Base-by-base conservation (phyloP, 2,797 vertebrate genomes). In the Ficedula albicollis region DNA sequence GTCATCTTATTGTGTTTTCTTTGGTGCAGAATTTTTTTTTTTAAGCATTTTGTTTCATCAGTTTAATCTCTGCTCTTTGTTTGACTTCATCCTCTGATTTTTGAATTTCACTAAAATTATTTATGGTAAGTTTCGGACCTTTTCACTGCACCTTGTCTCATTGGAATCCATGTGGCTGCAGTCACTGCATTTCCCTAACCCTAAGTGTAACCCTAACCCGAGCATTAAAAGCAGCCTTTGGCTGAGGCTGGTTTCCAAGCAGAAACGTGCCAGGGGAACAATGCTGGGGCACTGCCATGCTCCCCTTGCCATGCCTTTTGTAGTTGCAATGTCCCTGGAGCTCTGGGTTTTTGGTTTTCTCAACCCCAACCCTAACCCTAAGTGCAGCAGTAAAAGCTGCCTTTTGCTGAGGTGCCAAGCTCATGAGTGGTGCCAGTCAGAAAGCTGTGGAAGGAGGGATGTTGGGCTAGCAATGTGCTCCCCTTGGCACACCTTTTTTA, bases 391-490 rank as follows among this genome's bases (percentile, higher is more conserved):
- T 3, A 34, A 25, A 56, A 34, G 22, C 55, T 8, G n/a, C 22
- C 30, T n/a, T 32, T 39, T 41, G 49, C 17, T 70, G 51, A n/a
- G 68, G 17, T 26, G 51, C 13, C 38, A 32, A 52, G 30, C 22
- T n/a, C 16, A 30, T 43, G 10, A 41, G 22, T 54, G 30, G 16
- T 25, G 16, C 13, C 68, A n/a, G 7, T 4, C 17, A 43, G 25
- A 29, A 43, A 29, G 11, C 5, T 43, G 48, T 43, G 9, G 4
- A 52, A 25, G 32, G 20, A 77, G 32, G 15, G 52, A 11, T 43
- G 19, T 2, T 51, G 25, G 15, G 20, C 15, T 30, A 41, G 6
- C 3, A 2, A 3, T 0, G 1, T 29, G 30, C 38, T 36, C 26
- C 10, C 10, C 3, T 30, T 36, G 20, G 16, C 39, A 36, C 14